A percentile compares a stretch with the other conserved stretches of the same genome.
Conservation (phyloP, 2,888 invertebrate genomes). For the Lithosia quadra region DNA sequence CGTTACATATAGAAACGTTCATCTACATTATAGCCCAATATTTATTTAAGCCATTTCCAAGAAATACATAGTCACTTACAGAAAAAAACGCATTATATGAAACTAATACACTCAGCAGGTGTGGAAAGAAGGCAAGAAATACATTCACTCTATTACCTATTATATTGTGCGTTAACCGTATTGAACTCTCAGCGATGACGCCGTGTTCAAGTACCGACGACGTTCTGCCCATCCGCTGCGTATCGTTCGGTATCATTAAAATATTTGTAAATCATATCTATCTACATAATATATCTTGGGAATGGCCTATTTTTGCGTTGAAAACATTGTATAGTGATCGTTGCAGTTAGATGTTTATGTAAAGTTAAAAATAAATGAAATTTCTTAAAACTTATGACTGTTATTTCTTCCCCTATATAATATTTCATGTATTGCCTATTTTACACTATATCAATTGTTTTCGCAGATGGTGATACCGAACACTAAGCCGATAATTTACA, state of each 20-base stretch:
- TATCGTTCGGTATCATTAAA: neutral
- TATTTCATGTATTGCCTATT: neutral
- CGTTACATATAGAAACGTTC: conserved; percentile 28
- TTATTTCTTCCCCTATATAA: neutral
- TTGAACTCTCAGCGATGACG: neutral
- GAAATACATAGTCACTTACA: conserved; percentile 18
- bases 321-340: conserved; percentile 60
- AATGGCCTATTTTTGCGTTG: conserved; percentile 42
- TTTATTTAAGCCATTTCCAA: conserved; percentile 41
- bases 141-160: neutral
- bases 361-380: conserved; percentile 77
- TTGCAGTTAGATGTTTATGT: conserved; percentile 79
- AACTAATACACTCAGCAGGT: neutral
- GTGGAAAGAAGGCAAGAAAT: neutral
- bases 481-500: too few species aligned
- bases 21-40: conserved; percentile 27
- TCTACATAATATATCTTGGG: conserved; percentile 48
- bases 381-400: conserved; percentile 54
- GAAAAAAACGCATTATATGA: conserved; percentile 29
- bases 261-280: neutral
- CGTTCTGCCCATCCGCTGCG: neutral
- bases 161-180: too few species aligned
- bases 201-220: neutral
- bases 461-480: too few species aligned
- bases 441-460: too few species aligned